These are phyloP conservation scores for Bos taurus DNA, from an alignment of 2,113 vertebrate genomes.

Conservation along the genomic window ARS-UCD2.0 NC_037338.1:35883501-35884000, in stretches of 20 bases:
- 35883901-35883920: no score
- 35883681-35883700: background rate
- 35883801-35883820: no score
- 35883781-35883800: no score
- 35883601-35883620: background rate
- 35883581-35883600: constrained; percentile 22
- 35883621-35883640: constrained; percentile 11
- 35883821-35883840: no score
- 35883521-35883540: constrained; percentile 22
- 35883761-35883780: background rate
- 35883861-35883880: no score
- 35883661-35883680: background rate
- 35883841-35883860: no score
- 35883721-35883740: background rate
- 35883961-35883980: no score
- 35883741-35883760: background rate
- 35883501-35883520: constrained; percentile 38
- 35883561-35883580: background rate
- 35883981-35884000: background rate
- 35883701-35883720: background rate
- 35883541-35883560: constrained; percentile 47
- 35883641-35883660: background rate
- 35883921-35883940: no score
- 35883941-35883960: no score
- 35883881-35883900: no score